A percentile compares a stretch with the other conserved stretches of the same genome.
phyloP scores from a whole-genome alignment of 1,140 invertebrate genomes.

The Hylyphantes graminicola region DNA sequence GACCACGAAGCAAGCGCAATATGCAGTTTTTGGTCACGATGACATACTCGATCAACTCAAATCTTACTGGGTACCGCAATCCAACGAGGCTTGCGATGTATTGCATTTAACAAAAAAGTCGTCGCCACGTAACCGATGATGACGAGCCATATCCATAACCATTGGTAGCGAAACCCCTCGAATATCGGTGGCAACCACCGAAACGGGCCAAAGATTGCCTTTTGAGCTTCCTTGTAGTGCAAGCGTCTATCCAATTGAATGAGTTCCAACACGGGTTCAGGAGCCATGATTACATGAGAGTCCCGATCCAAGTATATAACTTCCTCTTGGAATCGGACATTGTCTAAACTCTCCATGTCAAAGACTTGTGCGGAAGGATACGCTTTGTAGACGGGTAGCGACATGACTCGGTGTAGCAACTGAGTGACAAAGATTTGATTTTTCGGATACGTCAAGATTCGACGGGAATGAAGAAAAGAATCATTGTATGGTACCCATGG shows the following conservation, averaged over 20 bases:
- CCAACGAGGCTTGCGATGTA: neutral
- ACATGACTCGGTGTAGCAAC: neutral
- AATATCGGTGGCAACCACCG: neutral
- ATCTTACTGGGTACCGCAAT: neutral
- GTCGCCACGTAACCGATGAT: neutral
- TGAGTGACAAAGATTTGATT: constrained; percentile 26
- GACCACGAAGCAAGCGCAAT: neutral
- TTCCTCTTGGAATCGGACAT: neutral
- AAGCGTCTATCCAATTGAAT: constrained; percentile 6
- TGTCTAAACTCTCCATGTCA: neutral
- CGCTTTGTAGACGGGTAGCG: neutral
- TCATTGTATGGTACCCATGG: constrained; percentile 13
- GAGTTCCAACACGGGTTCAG: neutral
- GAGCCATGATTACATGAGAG: neutral
- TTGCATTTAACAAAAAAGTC: neutral
- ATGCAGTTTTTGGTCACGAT: neutral
- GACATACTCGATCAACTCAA: neutral
- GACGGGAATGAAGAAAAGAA: neutral
- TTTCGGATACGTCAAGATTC: neutral
- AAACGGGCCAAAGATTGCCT: constrained; percentile 5
- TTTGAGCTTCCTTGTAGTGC: neutral
- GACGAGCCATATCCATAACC: neutral
- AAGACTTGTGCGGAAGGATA: constrained; percentile 3
- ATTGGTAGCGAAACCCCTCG: neutral
- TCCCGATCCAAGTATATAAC: neutral